Base-by-base conservation (phyloP, 1,140 invertebrate species). In the Bombus sibiricus region DNA sequence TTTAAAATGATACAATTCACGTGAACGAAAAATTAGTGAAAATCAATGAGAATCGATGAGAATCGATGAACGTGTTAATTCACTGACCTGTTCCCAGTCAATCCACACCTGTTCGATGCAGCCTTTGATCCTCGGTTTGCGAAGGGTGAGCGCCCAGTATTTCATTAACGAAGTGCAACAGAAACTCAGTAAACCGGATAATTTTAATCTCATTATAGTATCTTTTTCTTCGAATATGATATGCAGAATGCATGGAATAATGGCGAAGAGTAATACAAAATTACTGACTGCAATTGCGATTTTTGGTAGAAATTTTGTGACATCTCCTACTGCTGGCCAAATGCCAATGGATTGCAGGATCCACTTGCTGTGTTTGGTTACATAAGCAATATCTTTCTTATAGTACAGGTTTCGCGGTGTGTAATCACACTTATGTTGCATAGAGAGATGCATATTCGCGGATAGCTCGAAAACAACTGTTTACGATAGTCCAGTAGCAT, bases 11-110 rank as follows among this genome's bases (percentile, higher is more conserved):
- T 22, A 53, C 47, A 53, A 53, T 53, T 53, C 5, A 22, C 6
- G 18, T 22, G 47, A 28, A 3, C 1, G 25, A 62, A 13, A 28
- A 12, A n/a, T n/a, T 10, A 62, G 12, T 12, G 59, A 62, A 62
- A n/a, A 62, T 62, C 10, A n/a, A 62, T 12, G 22, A 59, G 3
- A 59, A 59, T 59, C 57, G 57, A 62, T 12, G 22, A 59, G 3
- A 59, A 59, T 59, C 57, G 57, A 28, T 62, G 28, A 62, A 62
- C 10, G 28, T n/a, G 28, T n/a, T 57, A 41, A 77, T 72, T 43
- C 3, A 82, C 87, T 47, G 2, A 91, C 81, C 64, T 75, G 53
- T 43, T 66, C 57, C 92, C 92, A 93, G 68, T 93, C 92, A 2
- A 3, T 34, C 2, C 87, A 47, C 28, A 93, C 76, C 12, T 75